Base-by-base conservation (phyloP, 2,113 vertebrate species). In the Athene noctua region DNA sequence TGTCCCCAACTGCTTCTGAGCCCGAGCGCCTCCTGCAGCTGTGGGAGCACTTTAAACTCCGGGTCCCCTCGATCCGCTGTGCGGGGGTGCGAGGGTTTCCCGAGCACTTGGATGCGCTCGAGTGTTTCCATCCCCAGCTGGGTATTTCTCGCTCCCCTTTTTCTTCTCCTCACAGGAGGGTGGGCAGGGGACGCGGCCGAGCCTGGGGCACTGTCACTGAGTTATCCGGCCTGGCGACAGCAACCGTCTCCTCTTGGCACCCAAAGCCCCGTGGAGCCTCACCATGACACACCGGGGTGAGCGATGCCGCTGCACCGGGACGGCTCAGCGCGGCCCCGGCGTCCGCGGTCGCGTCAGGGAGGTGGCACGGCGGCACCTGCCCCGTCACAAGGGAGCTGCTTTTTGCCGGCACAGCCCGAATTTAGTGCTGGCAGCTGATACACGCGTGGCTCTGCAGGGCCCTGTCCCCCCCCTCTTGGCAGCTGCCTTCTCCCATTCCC, bases 251-350 rank as follows among this genome's bases (percentile, higher is more conserved):
- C 59, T n/a, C 4, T 11, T 0, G 36, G n/a, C 22, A 27, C 75
- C 63, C 49, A 8, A 25, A 25, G 16, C 40, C 58, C 21, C 2
- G 19, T 0, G 51, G 15, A 47, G 38, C 44, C 40, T 51, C n/a
- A 4, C 34, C 49, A 96, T 97, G 96, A 90, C 90, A 1, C 93
- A 81, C 58, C 85, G 25, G 88, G 96, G 96, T 96, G 83, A 85
- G 94, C 7, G 5, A 1, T 6, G 52, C 54, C 3, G 21, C 70
- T 32, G 54, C 34, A 3, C 23, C 2, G 3, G 27, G 10, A 10
- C 0, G 4, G 42, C 42, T 16, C 36, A 3, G 42, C 23, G 1
- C 2, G 1, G 8, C 21, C 38, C 52, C 5, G 1, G n/a, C 1
- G 2, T 2, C 51, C 3, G 0, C 1, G 17, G 36, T 7, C 36